Evolutionary conservation across 2,113 vertebrate species (phyloP).

Genomic region (Seriola rivoliana): DNA sequence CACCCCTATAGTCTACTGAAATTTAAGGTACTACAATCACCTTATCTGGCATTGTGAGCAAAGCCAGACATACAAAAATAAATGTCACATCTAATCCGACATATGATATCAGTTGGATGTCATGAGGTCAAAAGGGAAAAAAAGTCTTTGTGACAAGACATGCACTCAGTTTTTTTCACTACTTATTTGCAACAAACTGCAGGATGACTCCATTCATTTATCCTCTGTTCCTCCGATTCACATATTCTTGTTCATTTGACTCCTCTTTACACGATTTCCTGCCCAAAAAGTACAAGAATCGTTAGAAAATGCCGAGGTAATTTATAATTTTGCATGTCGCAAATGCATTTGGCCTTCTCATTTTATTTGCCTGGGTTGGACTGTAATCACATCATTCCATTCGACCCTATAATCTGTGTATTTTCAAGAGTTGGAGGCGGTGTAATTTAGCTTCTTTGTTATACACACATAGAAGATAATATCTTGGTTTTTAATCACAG

Average conservation of each 20-base stretch:
- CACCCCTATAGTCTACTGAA: too few relatives aligned
- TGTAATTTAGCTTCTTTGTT: conserved; percentile 12
- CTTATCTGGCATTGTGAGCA: too few relatives aligned
- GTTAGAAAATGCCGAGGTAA: background rate
- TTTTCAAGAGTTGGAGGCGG: background rate
- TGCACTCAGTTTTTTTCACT: too few relatives aligned
- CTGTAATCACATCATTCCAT: conserved; percentile 32
- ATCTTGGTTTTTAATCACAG: conserved; percentile 59
- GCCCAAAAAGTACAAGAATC: background rate
- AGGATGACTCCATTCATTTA: background rate
- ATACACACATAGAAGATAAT: conserved; percentile 20
- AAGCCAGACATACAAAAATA: too few relatives aligned
- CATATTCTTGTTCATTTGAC: background rate
- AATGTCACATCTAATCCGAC: too few relatives aligned
- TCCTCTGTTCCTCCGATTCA: background rate
- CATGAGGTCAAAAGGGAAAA: too few relatives aligned
- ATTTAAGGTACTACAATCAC: too few relatives aligned
- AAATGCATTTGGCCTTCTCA: background rate
- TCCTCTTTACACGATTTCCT: background rate
- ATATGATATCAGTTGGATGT: too few relatives aligned
- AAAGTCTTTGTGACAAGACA: too few relatives aligned
- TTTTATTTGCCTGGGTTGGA: background rate
- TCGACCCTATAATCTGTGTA: conserved; percentile 1
- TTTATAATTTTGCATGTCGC: background rate
- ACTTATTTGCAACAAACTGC: background rate